Base-by-base conservation (phyloP, 2,113 vertebrate species). In the Festucalex cinctus region DNA sequence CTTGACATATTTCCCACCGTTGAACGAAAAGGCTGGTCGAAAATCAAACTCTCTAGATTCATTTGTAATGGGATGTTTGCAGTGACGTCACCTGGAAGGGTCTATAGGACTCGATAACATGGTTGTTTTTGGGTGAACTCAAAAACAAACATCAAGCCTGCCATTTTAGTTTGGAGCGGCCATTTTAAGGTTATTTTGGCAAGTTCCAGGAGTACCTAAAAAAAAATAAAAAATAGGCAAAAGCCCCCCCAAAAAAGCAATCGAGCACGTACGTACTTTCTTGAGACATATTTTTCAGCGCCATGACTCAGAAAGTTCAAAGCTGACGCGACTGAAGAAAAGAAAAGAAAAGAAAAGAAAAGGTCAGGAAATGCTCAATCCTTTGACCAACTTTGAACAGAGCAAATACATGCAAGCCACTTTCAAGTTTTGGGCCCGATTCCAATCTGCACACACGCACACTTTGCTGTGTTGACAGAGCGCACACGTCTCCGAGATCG, bases 241-340 rank as follows among this genome's bases (percentile, higher is more conserved):
- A 39, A 1, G 37, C 37, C 41, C 41, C 43, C 43, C 43, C n/a
- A n/a, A 44, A 44, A 44, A 44, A 2, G 43, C 43, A 19, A 44
- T 44, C 17, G 17, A 44, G 43, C n/a, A 59, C 7, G 6, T 1
- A 19, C 3, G 19, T 1, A 19, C 3, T 9, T 0, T 24, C 22
- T n/a, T n/a, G 6, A 10, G 3, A 19, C 36, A n/a, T 35, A 5
- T 60, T 84, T 81, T 80, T 83, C 60, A 8, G 26, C 61, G 66
- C 51, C 36, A 61, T 87, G 81, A 88, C 78, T 78, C 78, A 81
- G 44, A 32, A 76, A 83, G 75, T 82, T 90, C 80, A 86, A 88
- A 90, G 84, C 76, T 39, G 48, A 69, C 77, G 66, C 72, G 79
- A n/a, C n/a, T n/a, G n/a, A n/a, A 69, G 81, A 86, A 82, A 86